Evolutionary conservation across 2,113 vertebrate species (phyloP).

Genomic region (Neolamprologus hecqui): DNA sequence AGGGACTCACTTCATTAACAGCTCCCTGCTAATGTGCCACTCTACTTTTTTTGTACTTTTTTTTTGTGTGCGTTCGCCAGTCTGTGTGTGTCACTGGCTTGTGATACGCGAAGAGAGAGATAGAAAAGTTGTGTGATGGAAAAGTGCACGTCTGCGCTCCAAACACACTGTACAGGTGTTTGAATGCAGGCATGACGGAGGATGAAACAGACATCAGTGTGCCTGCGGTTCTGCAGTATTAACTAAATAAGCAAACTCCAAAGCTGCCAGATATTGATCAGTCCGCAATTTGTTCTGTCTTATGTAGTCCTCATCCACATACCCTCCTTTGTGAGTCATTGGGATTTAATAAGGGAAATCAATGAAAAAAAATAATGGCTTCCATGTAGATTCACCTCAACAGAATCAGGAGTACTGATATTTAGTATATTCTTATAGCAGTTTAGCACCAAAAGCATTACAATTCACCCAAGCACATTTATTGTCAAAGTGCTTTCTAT

Average conservation of each 20-base stretch:
- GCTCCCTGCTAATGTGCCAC: slow-evolving; percentile 45
- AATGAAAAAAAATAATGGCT: not conserved
- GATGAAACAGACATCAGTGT: not conserved
- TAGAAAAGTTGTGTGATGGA: not conserved
- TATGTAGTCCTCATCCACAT: not conserved
- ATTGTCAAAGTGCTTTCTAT: not conserved
- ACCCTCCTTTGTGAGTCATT: not conserved
- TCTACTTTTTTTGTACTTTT: slow-evolving; percentile 6
- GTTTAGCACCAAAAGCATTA: not conserved
- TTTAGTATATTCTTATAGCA: not conserved
- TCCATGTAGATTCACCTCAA: not conserved
- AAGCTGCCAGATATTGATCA: not conserved
- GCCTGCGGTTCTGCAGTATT: not conserved
- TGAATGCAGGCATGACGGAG: not conserved
- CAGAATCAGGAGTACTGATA: not conserved
- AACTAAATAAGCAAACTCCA: not conserved
- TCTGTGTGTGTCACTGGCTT: not conserved
- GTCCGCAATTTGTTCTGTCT: not conserved
- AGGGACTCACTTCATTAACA: slow-evolving; percentile 60
- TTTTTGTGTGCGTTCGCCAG: not conserved
- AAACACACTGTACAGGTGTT: not conserved
- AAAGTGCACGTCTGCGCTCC: not conserved
- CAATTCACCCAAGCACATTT: not conserved
- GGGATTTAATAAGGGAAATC: not conserved
- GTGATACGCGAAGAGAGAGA: not conserved